A percentile compares a stretch with the other conserved stretches of the same genome.
Conservation (phyloP, 1,140 invertebrate species). For the Dryas iulia region DNA sequence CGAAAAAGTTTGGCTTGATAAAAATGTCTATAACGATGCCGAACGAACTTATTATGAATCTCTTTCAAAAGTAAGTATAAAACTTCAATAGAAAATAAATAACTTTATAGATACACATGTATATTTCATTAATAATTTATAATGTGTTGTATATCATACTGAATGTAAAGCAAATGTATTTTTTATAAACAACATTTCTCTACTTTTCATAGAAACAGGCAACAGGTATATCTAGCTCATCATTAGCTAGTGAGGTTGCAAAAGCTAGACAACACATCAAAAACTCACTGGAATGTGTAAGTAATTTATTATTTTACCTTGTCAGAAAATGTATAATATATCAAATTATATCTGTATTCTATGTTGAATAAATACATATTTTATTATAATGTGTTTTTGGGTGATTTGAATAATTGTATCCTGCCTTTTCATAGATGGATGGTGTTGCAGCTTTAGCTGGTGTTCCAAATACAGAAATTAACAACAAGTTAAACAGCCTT, state of each 20-base stretch:
- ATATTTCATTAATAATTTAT: no score
- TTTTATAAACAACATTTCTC: neutral
- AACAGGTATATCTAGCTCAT: slow-evolving; percentile 55
- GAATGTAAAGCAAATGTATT: no score
- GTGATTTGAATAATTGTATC: neutral
- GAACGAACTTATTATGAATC: slow-evolving; percentile 82
- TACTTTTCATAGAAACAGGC: slow-evolving; percentile 21
- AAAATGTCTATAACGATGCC: slow-evolving; percentile 82
- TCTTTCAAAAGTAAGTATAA: slow-evolving; percentile 78
- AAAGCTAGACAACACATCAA: slow-evolving; percentile 85
- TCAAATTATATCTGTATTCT: no score
- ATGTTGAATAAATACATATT: no score
- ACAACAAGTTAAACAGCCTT: slow-evolving; percentile 68
- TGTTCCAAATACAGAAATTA: slow-evolving; percentile 71
- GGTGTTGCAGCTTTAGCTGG: slow-evolving; percentile 73
- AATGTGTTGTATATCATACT: neutral
- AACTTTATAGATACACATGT: neutral
- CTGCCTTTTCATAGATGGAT: slow-evolving; percentile 75
- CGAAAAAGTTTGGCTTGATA: slow-evolving; percentile 83
- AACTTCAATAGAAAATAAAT: neutral
- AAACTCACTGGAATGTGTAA: slow-evolving; percentile 83
- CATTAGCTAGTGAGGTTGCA: slow-evolving; percentile 84
- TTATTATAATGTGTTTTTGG: neutral
- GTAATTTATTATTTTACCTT: slow-evolving; percentile 35
- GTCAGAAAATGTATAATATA: no score